Conservation (phyloP, 1,140 invertebrate genomes). For the Diabrotica undecimpunctata region DNA sequence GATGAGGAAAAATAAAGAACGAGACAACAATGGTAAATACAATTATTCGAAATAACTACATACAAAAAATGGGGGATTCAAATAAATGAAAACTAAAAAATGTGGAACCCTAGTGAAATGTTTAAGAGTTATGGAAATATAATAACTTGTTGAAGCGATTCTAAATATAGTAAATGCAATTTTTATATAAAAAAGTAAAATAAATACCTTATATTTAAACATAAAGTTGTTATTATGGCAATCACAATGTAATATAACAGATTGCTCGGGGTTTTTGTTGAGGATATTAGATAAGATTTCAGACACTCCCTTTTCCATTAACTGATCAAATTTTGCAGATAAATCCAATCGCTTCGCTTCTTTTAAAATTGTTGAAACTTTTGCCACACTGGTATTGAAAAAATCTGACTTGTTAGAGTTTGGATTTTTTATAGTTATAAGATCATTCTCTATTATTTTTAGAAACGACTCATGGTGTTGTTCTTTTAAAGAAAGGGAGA, state of each 20-base stretch:
- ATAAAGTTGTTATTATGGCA: slow-evolving; percentile 11
- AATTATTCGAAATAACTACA: too few species aligned
- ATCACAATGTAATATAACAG: slow-evolving; percentile 3
- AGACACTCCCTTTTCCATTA: not conserved
- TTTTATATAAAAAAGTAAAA: not conserved
- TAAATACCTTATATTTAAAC: slow-evolving; percentile 4
- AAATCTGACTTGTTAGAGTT: too few species aligned
- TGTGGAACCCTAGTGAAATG: too few species aligned
- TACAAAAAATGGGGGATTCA: too few species aligned
- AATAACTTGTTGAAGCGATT: not conserved
- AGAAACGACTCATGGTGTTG: too few species aligned
- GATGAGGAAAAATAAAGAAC: too few species aligned
- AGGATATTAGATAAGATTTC: not conserved
- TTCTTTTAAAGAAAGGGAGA: too few species aligned
- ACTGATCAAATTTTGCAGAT: not conserved
- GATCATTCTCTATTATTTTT: too few species aligned
- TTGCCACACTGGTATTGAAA: not conserved
- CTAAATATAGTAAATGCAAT: not conserved
- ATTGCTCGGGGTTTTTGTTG: not conserved
- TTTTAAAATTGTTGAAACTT: not conserved
- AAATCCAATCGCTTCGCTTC: slow-evolving; percentile 4
- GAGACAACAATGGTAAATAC: too few species aligned
- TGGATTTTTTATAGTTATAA: too few species aligned
- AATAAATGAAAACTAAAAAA: too few species aligned
- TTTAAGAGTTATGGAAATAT: not conserved